A percentile compares a stretch with the other conserved stretches of the same genome.
phyloP scores from a whole-genome alignment of 2,113 vertebrate genomes.

The Passer domesticus region DNA sequence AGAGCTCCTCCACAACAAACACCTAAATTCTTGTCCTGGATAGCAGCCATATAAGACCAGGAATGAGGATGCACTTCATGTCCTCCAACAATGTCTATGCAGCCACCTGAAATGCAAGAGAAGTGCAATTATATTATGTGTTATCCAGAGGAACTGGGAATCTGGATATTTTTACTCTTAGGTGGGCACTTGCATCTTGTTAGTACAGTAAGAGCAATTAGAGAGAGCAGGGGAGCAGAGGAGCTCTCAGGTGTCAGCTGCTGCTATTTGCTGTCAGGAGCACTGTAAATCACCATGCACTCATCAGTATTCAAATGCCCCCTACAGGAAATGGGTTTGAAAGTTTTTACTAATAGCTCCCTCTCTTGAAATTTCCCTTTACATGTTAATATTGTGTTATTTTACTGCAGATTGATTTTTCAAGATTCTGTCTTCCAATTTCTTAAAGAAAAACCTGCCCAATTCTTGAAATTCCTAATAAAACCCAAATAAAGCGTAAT shows the following conservation, averaged over 20 bases:
- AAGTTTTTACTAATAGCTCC: background rate
- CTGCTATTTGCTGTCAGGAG: background rate
- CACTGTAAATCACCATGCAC: accelerated
- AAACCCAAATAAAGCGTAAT: background rate
- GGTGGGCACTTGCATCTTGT: background rate
- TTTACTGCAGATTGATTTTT: background rate
- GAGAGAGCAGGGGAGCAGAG: background rate
- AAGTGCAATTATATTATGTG: background rate
- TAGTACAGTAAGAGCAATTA: background rate
- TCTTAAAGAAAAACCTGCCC: background rate
- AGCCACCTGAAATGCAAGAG: background rate
- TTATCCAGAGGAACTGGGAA: background rate
- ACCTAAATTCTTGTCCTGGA: accelerated
- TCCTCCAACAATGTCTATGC: accelerated
- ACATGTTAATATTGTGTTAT: background rate
- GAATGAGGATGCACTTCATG: accelerated
- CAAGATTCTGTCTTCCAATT: background rate
- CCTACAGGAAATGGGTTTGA: background rate
- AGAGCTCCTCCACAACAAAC: background rate
- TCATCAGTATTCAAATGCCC: background rate
- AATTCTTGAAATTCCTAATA: background rate
- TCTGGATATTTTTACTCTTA: background rate
- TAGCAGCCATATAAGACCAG: background rate
- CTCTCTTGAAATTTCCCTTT: background rate
- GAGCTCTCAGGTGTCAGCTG: background rate